phyloP scores from a whole-genome alignment of 2,113 vertebrate species.

The Scartelaos histophorus region DNA sequence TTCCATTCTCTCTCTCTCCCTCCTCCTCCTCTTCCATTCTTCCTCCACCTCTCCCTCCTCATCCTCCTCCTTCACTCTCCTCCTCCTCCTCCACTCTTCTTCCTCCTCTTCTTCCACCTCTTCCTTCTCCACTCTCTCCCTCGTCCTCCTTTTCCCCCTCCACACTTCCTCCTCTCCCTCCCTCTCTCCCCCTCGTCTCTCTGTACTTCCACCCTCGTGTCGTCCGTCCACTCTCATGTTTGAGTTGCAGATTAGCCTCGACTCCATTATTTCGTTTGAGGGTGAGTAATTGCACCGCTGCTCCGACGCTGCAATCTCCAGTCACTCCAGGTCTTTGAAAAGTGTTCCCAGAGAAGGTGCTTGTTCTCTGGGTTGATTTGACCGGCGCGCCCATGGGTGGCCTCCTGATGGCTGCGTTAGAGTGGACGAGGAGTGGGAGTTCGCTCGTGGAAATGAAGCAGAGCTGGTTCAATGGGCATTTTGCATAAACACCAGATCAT shows the following conservation, averaged over 20 bases:
- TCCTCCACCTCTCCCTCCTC: too few relatives aligned
- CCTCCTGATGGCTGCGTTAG: slow-evolving; percentile 59
- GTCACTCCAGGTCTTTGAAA: slow-evolving; percentile 66
- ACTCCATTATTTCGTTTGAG: slow-evolving; percentile 56
- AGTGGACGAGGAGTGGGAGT: slow-evolving; percentile 54
- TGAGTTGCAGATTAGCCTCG: slow-evolving; percentile 72
- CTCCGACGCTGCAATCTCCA: slow-evolving; percentile 62
- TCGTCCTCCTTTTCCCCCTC: neutral
- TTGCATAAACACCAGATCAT: slow-evolving; percentile 59
- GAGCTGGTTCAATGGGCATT: slow-evolving; percentile 50
- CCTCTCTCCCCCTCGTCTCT: slow-evolving; percentile 48
- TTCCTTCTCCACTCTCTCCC: too few relatives aligned
- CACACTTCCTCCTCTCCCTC: neutral
- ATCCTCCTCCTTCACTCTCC: too few relatives aligned
- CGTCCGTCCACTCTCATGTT: too few relatives aligned
- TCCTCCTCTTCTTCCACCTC: too few relatives aligned
- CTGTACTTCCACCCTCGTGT: slow-evolving; percentile 64
- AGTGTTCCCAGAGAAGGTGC: slow-evolving; percentile 57
- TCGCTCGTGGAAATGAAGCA: slow-evolving; percentile 63
- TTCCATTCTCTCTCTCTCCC: too few relatives aligned
- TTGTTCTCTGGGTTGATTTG: slow-evolving; percentile 45
- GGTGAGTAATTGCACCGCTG: slow-evolving; percentile 62
- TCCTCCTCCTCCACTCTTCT: too few relatives aligned
- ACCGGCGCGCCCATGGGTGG: slow-evolving; percentile 72
- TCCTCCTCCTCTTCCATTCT: too few relatives aligned